Conservation (phyloP, 2,113 vertebrate species). For the Gyps fulvus region DNA sequence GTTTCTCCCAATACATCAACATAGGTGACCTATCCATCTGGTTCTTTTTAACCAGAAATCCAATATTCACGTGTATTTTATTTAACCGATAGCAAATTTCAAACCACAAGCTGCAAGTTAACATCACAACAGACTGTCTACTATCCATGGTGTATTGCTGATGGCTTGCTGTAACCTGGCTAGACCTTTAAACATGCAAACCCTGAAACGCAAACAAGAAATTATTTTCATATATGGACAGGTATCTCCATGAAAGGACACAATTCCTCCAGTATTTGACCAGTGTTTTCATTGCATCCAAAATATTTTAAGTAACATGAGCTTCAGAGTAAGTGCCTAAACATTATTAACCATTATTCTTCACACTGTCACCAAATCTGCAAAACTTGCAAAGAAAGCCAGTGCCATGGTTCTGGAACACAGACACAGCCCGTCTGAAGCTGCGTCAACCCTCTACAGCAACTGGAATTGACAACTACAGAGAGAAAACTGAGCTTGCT, state of each 20-base stretch:
- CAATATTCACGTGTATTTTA: background rate
- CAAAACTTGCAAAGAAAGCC: background rate
- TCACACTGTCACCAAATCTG: background rate
- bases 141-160: background rate
- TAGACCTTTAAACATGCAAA: background rate
- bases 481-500: background rate
- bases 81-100: background rate
- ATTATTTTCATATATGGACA: background rate
- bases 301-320: background rate
- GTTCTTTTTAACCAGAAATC: background rate
- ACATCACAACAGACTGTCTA: background rate
- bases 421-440: accelerated
- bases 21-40: background rate
- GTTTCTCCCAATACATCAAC: background rate
- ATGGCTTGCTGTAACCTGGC: background rate
- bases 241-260: background rate
- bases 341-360: background rate
- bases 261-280: background rate
- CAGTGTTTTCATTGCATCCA: background rate
- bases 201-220: background rate
- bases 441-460: background rate
- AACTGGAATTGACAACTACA: background rate
- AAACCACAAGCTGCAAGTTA: background rate
- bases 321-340: background rate
- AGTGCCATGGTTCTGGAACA: background rate